Evolutionary conservation across 1,140 invertebrate species (phyloP).

Genomic region (Neodiprion fabricii): DNA sequence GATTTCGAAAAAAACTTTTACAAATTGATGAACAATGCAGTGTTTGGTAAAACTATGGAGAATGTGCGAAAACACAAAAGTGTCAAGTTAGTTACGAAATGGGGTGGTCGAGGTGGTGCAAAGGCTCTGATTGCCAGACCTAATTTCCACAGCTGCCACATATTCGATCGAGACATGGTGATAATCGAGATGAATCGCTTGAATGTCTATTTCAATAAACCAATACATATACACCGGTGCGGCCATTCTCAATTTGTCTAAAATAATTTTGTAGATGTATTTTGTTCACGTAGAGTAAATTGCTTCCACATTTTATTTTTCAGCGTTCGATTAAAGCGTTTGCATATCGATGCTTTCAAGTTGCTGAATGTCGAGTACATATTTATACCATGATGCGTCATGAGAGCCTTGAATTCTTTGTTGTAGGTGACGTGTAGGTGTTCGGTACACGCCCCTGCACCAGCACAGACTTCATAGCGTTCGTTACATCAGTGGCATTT

Average conservation of each 20-base stretch:
- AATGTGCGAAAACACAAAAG: slow-evolving; percentile 47
- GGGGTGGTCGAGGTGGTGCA: slow-evolving; percentile 44
- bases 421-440: slow-evolving; percentile 25
- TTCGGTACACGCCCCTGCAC: slow-evolving; percentile 16
- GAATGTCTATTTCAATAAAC: slow-evolving; percentile 28
- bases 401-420: slow-evolving; percentile 24
- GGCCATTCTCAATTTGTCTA: too few relatives aligned
- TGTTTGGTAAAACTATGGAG: slow-evolving; percentile 51
- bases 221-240: slow-evolving; percentile 29
- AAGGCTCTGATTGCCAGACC: slow-evolving; percentile 49
- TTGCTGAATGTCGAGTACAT: slow-evolving; percentile 6
- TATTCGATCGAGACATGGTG: slow-evolving; percentile 52
- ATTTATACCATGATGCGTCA: slow-evolving; percentile 24
- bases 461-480: slow-evolving; percentile 19
- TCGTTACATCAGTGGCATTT: slow-evolving; percentile 14
- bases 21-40: slow-evolving; percentile 60
- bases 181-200: slow-evolving; percentile 36
- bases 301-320: slow-evolving; percentile 24
- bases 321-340: slow-evolving; percentile 25
- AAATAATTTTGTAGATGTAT: too few relatives aligned
- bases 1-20: slow-evolving; percentile 63
- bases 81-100: slow-evolving; percentile 48
- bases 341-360: slow-evolving; percentile 26
- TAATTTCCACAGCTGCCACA: slow-evolving; percentile 46
- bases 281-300: slow-evolving; percentile 16